Percentiles rank a stretch among this genome's conserved stretches.
Evolutionary conservation across 2,797 vertebrate genomes (phyloP).

Genomic region (Thripadectes ignobilis): DNA sequence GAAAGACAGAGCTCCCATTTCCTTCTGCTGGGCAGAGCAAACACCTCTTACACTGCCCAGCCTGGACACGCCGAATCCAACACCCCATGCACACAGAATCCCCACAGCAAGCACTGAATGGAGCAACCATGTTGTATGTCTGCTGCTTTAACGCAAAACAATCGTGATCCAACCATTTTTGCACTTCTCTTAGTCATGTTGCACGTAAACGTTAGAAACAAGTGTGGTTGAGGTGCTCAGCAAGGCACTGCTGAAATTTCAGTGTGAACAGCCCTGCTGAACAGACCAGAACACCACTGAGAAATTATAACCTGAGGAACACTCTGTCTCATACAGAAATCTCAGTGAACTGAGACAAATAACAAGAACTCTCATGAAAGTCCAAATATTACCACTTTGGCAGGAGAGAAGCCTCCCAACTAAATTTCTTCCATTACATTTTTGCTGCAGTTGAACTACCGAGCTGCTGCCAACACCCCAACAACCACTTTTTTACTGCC

Average conservation of each 20-base stretch:
- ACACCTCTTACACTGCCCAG: neutral
- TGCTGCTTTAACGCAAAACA: neutral
- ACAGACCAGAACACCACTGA: neutral
- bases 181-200: neutral
- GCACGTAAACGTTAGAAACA: neutral
- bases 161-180: neutral
- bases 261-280: neutral
- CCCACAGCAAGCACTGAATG: neutral
- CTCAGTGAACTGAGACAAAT: neutral
- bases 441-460: neutral
- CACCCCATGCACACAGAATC: fast-evolving
- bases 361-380: neutral
- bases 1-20: neutral
- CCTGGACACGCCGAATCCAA: neutral
- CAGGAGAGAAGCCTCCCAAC: neutral
- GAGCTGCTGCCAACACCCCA: neutral
- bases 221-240: neutral
- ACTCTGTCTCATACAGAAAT: neutral
- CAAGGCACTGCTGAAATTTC: neutral
- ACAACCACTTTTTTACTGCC: neutral
- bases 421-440: neutral
- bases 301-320: neutral
- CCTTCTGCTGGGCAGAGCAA: neutral
- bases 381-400: neutral
- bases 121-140: neutral